Conservation (phyloP, 2,113 vertebrate genomes). For the Apaloderma vittatum region DNA sequence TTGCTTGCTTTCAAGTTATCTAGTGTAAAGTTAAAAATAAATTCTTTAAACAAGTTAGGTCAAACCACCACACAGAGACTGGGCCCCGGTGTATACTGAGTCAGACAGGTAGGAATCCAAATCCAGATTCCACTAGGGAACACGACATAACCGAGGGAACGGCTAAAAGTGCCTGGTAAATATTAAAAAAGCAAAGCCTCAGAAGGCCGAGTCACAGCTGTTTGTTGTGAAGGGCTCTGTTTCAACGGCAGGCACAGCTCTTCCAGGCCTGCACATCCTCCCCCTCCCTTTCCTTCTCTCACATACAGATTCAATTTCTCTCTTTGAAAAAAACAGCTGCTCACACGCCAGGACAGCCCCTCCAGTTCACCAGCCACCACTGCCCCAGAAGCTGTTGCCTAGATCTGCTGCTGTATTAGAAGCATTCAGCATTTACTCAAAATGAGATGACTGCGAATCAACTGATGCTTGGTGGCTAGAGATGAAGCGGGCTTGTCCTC, state of each 20-base stretch:
- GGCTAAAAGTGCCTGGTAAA: background rate
- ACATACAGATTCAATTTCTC: constrained; percentile 48
- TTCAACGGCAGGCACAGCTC: background rate
- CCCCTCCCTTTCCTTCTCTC: background rate
- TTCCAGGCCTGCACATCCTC: background rate
- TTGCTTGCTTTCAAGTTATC: background rate
- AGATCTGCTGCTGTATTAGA: background rate
- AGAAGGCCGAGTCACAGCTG: background rate
- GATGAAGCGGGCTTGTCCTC: background rate
- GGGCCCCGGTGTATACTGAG: background rate
- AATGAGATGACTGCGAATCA: background rate
- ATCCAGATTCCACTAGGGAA: background rate
- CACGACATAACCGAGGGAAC: background rate
- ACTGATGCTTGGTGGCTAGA: background rate
- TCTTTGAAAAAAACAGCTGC: constrained; percentile 31
- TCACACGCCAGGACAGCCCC: background rate
- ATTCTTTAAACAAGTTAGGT: constrained; percentile 40
- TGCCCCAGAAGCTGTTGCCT: background rate
- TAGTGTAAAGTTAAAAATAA: constrained; percentile 47
- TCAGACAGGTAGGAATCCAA: constrained; percentile 20
- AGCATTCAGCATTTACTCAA: background rate
- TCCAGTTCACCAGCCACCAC: background rate
- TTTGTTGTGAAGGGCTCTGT: background rate
- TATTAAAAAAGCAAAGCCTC: background rate
- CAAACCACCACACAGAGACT: constrained; percentile 17